phyloP scores from a whole-genome alignment of 2,888 invertebrate species.

The Exephanes ischioxanthus region DNA sequence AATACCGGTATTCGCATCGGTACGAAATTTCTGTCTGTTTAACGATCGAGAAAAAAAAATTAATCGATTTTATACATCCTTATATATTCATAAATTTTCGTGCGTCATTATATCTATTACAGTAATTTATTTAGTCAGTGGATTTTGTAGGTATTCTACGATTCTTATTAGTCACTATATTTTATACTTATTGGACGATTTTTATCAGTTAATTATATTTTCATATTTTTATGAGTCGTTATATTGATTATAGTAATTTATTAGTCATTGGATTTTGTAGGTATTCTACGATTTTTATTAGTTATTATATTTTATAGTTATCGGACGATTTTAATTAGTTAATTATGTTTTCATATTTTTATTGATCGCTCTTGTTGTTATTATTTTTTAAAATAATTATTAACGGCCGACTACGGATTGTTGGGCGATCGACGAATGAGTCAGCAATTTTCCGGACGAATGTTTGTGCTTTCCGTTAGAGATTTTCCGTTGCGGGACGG shows the following conservation, averaged over 20 bases:
- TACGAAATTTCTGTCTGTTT: conserved; percentile 64
- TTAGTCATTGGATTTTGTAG: neutral
- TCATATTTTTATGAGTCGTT: neutral
- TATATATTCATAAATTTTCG: neutral
- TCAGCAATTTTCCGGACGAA: neutral
- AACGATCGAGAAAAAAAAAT: conserved; percentile 22
- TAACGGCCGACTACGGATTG: too few relatives aligned
- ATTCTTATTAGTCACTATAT: too few relatives aligned
- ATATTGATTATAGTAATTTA: neutral
- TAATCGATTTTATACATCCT: neutral
- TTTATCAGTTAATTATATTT: too few relatives aligned
- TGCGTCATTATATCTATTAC: neutral
- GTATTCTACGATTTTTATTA: too few relatives aligned
- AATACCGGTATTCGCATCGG: conserved; percentile 53
- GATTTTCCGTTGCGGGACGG: neutral
- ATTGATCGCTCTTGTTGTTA: too few relatives aligned
- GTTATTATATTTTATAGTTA: too few relatives aligned
- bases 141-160: too few relatives aligned
- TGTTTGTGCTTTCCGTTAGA: neutral
- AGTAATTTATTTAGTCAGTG: neutral
- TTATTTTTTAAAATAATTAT: too few relatives aligned
- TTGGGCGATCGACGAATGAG: neutral
- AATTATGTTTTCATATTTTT: too few relatives aligned
- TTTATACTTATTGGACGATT: too few relatives aligned
- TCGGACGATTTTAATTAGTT: too few relatives aligned